Base-by-base conservation (phyloP, 2,113 vertebrate genomes). In the Etheostoma cragini region DNA sequence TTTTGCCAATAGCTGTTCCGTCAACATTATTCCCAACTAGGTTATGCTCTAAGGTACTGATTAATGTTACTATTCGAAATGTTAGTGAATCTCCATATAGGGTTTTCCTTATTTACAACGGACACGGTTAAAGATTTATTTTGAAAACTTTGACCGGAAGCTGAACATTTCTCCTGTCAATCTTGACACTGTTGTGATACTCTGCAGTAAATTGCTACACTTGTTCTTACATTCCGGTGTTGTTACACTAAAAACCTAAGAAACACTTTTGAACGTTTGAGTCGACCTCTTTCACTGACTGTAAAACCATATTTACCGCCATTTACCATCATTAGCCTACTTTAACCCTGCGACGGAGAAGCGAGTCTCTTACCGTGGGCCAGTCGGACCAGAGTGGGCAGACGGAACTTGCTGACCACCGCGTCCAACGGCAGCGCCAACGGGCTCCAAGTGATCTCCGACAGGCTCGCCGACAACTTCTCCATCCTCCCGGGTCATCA, bases 341-440 rank as follows among this genome's bases (percentile, higher is more conserved):
- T 4, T 19, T 5, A 11, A 54, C n/a, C 67, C 47, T 0, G 22
- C 26, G 7, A 21, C 11, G 21, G 4, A 5, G 19, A 15, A 49
- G 62, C n/a, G 52, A 42, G 38, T 42, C 12, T 86, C 81, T 86
- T 97, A 98, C 97, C 97, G 95, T 95, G 96, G 61, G 95, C 95
- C 57, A 97, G 95, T 49, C 96, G 96, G 79, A 97, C 96, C 87
- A 98, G 95, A 13, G 97, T 95, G 73, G 97, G 97, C 93, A 98
- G 92, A 71, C 96, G 96, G 93, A 96, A 96, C 94, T 97, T 97
- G 92, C 97, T 96, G 92, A 98, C 97, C 94, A 98, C 96, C 72
- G 96, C 94, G 86, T 98, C 97, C 73, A 98, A 88, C 63, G 97
- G 97, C 93, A 98, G 93, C 89, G 96, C 94, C 93, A 97, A 94